Conservation (phyloP, 2,113 vertebrate species). For the Trogon surrucura region DNA sequence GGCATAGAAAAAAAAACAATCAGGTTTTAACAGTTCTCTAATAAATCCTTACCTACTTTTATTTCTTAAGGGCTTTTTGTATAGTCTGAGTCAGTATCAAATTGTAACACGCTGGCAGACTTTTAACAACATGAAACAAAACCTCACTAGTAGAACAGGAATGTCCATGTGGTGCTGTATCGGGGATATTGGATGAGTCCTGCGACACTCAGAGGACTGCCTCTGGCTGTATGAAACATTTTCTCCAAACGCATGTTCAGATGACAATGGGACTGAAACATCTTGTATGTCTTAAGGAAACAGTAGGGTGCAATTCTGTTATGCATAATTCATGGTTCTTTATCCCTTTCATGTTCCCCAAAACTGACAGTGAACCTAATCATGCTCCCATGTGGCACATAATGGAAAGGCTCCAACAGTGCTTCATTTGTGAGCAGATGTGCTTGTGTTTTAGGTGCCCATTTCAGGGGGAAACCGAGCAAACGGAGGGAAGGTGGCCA, state of each 20-base stretch:
- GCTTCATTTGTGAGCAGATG: background rate
- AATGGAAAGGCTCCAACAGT: background rate
- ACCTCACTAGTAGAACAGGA: background rate
- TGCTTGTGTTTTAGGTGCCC: background rate
- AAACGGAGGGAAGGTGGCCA: background rate
- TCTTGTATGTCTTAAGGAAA: slow-evolving; percentile 49
- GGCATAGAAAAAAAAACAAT: background rate
- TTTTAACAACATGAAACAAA: background rate
- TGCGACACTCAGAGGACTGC: background rate
- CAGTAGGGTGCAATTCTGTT: slow-evolving; percentile 42
- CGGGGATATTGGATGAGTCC: background rate
- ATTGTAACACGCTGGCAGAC: background rate
- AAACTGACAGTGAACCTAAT: slow-evolving; percentile 12
- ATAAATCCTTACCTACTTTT: background rate
- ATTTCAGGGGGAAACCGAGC: background rate
- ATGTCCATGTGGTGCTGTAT: background rate
- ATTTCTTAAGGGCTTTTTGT: background rate
- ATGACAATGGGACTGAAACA: slow-evolving; percentile 50
- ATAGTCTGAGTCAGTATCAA: background rate
- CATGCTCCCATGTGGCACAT: slow-evolving; percentile 16
- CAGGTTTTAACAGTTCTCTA: background rate
- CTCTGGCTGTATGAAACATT: slow-evolving; percentile 29
- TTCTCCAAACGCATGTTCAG: background rate
- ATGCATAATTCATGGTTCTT: slow-evolving; percentile 31
- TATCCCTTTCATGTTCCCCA: slow-evolving; percentile 19